Base-by-base conservation (phyloP, 1,140 invertebrate genomes). In the Caenorhabditis latens region DNA sequence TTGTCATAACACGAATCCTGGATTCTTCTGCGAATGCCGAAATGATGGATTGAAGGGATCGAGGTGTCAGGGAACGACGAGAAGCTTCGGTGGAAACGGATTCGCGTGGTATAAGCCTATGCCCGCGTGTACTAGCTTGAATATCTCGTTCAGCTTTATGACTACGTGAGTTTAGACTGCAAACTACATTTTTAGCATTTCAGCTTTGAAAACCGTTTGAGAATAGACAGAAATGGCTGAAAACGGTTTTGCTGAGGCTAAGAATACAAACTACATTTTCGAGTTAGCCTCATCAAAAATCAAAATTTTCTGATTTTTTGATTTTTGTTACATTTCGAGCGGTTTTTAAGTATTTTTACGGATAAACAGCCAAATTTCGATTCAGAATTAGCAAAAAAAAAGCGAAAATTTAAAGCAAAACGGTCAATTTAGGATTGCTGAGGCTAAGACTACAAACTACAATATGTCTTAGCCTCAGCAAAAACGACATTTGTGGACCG, bases 61-160 rank as follows among this genome's bases (percentile, higher is more conserved):
- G 48, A 65, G 91, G 24, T 92, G 91, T 86, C 91, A 92, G 86
- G 91, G 91, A 79, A 92, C 90, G 19, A 93, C 92, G 19, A 82
- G 91, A 43, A 88, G 87, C 43, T 92, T 92, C 79, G 65, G 86
- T 42, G 91, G 91, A 46, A 50, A 89, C 32, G 90, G 91, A 14
- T 92, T 87, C 86, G 92, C 92, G 13, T 92, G 92, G 92, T 93
- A 91, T 85, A 92, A 92, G 71, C 88, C 90, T 5, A 91, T 92
- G 90, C 92, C 92, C 21, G 91, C 91, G 4, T 92, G 91, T 71
- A 93, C 92, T 53, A 91, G 90, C 8, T 85, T 92, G 21, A 93
- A 92, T 86, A 93, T 92, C 75, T 90, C 90, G 1, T 84, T 91
- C 67, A 46, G 65, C 7, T 91, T 91, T 71, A 90, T 90, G 88